These are phyloP conservation scores for Oncorhynchus masou DNA, from an alignment of 2,113 vertebrate species.

Conservation along the genomic window DNA sequence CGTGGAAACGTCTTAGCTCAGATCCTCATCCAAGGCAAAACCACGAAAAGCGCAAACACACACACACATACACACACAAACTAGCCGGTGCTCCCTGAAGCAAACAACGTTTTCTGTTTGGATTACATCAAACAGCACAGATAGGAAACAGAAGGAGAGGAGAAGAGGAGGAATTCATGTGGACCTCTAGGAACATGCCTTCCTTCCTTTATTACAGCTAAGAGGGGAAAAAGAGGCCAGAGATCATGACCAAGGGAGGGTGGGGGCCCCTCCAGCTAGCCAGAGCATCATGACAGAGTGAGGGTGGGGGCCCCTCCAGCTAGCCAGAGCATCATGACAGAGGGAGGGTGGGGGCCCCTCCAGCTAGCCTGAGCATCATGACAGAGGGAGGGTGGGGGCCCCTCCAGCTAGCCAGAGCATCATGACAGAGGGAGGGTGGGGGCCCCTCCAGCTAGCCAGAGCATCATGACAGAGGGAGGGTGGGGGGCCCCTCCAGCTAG, in stretches of 20 bases:
- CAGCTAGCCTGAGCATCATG: not conserved
- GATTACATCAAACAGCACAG: conserved; percentile 58
- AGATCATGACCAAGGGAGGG: too few species aligned
- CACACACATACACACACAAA: not conserved
- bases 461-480: conserved; percentile 40
- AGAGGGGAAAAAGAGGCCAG: conserved; percentile 53
- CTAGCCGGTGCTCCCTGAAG: conserved; percentile 42
- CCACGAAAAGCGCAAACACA: not conserved
- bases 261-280: conserved; percentile 5
- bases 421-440: conserved; percentile 27
- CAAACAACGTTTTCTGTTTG: conserved; percentile 57
- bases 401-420: conserved; percentile 32
- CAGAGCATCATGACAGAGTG: not conserved
- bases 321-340: not conserved
- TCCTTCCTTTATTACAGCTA: conserved; percentile 59
- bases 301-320: not conserved
- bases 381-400: conserved; percentile 22
- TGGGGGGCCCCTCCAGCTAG: too few species aligned
- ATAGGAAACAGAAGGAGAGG: conserved; percentile 42
- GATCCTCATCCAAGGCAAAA: not conserved
- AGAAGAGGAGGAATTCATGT: conserved; percentile 56
- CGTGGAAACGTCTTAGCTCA: not conserved
- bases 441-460: too few species aligned
- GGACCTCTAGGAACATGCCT: conserved; percentile 51
- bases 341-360: not conserved